A percentile compares a stretch with the other conserved stretches of the same genome.
These are phyloP conservation scores for Conops quadrifasciatus DNA, from an alignment of 2,888 invertebrate species.

Conservation along the genomic window DNA sequence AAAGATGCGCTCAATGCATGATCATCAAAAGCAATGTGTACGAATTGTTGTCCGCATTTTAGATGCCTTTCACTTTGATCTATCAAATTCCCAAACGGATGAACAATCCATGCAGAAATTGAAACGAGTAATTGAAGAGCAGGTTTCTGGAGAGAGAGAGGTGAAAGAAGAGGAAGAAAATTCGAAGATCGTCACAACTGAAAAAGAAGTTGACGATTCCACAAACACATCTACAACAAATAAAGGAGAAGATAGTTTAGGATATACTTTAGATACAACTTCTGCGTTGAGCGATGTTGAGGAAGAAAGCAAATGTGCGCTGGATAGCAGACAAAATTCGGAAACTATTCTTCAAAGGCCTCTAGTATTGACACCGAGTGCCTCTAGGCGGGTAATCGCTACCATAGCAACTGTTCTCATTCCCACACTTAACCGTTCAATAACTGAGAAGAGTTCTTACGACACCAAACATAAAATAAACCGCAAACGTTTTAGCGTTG, in stretches of 20 bases:
- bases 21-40: slow-evolving; percentile 85
- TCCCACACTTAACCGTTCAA: slow-evolving; percentile 79
- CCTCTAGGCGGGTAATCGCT: slow-evolving; percentile 79
- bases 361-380: slow-evolving; percentile 72
- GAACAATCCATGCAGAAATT: slow-evolving; percentile 47
- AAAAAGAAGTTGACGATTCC: slow-evolving; percentile 40
- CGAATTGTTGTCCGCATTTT: slow-evolving; percentile 80
- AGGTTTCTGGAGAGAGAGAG: slow-evolving; percentile 24
- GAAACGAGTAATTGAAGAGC: slow-evolving; percentile 41
- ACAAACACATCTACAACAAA: slow-evolving; percentile 10
- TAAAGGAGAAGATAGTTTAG: slow-evolving; percentile 24
- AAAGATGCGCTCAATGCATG: slow-evolving; percentile 75
- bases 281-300: slow-evolving; percentile 35
- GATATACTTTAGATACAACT: slow-evolving; percentile 41
- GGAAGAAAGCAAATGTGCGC: slow-evolving; percentile 48
- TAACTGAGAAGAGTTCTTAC: slow-evolving; percentile 75
- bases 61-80: slow-evolving; percentile 92
- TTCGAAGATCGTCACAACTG: slow-evolving; percentile 63
- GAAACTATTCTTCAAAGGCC: slow-evolving; percentile 59
- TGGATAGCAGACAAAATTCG: slow-evolving; percentile 15
- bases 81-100: slow-evolving; percentile 70
- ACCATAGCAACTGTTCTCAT: slow-evolving; percentile 77
- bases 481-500: slow-evolving; percentile 72
- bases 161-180: slow-evolving; percentile 50
- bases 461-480: slow-evolving; percentile 83